Base-by-base conservation (phyloP, 1,140 invertebrate genomes). In the Drosophila kohkoa region DNA sequence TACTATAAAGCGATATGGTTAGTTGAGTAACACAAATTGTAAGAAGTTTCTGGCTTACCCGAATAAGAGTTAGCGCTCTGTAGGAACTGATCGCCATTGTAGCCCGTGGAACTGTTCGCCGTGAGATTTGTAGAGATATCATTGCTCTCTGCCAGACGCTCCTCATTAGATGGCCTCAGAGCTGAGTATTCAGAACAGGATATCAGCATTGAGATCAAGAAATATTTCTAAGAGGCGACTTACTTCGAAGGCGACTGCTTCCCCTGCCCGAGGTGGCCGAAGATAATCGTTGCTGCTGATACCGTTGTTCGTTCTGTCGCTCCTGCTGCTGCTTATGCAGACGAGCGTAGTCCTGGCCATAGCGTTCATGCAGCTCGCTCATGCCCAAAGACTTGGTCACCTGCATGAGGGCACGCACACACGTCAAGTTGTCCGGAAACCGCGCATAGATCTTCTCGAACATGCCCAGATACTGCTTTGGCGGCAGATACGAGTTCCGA, bases 401-500 rank as follows among this genome's bases (percentile, higher is more conserved):
- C 98, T 97, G 94, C 10, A 98, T 95, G 51, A 99, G 93, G 81
- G 97, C 97, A 81, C 97, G 96, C 4, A 99, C 93, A 93, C 97
- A 98, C 85, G 97, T 97, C 2, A 96, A 94, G 93, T 98, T 98
- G 25, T 98, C 96, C 0, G 97, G 97, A 92, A 98, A 98, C 72
- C 94, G 94, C 48, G 93, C 93, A 81, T 97, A 95, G 65, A 97
- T 96, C 70, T 95, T 93, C 93, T 97, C 96, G 92, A 98, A 98
- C 28, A 96, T 95, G 48, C 95, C 94, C 8, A 98, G 91, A 58
- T 98, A 97, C 88, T 96, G 95, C 83, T 96, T 96, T 91, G 97
- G 97, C 93, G 96, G 97, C 48, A 92, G 88, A 15, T 97, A 97
- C 71, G 95, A 96, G 78, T 96, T 94, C 63, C 97, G 93, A 80